Evolutionary conservation across 2,113 vertebrate species (phyloP), one percentile per base, ranked within the genome.

Genomic region (Cynocephalus volans): DNA sequence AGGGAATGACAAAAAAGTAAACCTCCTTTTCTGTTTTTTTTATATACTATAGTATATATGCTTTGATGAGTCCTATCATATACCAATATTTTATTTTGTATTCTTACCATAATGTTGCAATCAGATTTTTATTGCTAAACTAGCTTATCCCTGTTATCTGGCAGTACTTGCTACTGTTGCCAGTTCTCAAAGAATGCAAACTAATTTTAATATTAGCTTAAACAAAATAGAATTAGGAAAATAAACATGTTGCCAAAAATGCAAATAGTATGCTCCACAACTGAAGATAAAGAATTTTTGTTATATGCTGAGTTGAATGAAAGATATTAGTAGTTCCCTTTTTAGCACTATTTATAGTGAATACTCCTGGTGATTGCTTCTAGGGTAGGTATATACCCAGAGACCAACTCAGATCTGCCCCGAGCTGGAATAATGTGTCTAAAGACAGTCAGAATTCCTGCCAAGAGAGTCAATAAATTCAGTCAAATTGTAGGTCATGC

Each of bases 161-260:
- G 36, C 33, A 92, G n/a, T 56, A 90, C 86, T 91, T 93, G 33
- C 60, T 96, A 67, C 64, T 94, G 11, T 92, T 92, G 56, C 54
- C 79, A 79, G 54, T 95, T 93, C 80, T 93, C 64, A 93, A 93
- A 92, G 69, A 98, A 95, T 81, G 26, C 41, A 97, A 97, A 94
- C 58, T 84, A 84, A 88, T 95, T 96, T 96, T 97, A 92, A 83
- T 95, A 96, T 97, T 91, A 95, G 88, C 72, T 86, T 96, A 95
- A 93, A 82, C 70, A 96, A 97, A 97, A 90, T 79, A 93, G 33
- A 97, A 77, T 95, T 95, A 91, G 62, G 94, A 95, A 95, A 92
- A 90, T 85, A 83, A 92, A 19, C 41, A 41, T 82, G 50, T 77
- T 93, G 76, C 81, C 92, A 96, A 96, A 97, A 97, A 91, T 94